phyloP scores from a whole-genome alignment of 2,113 vertebrate species.

The Genyomyrus donnyi region DNA sequence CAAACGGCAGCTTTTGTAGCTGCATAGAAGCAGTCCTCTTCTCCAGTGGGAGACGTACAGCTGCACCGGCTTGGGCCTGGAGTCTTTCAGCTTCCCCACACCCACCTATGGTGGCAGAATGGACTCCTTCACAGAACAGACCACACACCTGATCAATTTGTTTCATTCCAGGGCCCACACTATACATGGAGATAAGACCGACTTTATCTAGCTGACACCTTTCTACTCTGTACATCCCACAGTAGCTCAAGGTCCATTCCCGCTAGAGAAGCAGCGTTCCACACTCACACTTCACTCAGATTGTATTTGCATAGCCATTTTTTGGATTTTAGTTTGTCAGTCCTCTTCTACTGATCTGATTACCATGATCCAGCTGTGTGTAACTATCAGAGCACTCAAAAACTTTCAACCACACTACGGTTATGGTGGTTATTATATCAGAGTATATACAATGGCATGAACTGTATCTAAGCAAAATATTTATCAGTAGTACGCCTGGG shows the following conservation, averaged over 20 bases:
- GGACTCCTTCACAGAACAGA: neutral
- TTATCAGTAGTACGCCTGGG: neutral
- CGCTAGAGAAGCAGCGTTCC: neutral
- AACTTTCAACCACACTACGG: neutral
- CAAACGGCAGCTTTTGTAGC: neutral
- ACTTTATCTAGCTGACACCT: neutral
- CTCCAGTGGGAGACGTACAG: neutral
- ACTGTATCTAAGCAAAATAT: neutral
- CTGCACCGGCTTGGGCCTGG: neutral
- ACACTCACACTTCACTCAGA: neutral
- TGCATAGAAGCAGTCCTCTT: neutral
- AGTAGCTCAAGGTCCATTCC: neutral
- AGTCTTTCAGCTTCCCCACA: neutral
- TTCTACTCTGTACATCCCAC: neutral
- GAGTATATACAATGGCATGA: neutral
- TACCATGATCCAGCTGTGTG: neutral
- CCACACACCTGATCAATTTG: neutral
- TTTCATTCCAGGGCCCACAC: neutral
- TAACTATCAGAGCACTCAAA: neutral
- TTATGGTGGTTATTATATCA: neutral
- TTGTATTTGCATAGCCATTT: neutral
- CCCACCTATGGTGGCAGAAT: neutral
- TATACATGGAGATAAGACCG: neutral
- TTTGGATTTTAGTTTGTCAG: neutral
- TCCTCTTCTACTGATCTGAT: neutral